Evolutionary conservation across 2,797 vertebrate genomes (phyloP).

Genomic region (Sebastes paucispinis): DNA sequence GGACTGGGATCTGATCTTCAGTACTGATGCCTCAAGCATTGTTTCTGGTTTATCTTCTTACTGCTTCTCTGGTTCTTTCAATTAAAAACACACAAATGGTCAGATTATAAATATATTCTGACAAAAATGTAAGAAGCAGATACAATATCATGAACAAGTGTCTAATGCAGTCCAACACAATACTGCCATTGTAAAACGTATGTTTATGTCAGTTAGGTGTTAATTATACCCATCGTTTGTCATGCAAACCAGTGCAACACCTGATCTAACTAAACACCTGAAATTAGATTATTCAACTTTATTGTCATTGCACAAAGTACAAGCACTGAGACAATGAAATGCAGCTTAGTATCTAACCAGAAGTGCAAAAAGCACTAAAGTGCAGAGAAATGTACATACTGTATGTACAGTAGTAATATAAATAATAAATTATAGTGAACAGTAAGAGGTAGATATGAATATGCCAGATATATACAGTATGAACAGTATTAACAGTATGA

Average conservation of each 20-base stretch:
- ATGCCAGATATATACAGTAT: not conserved
- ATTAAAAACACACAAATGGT: not conserved
- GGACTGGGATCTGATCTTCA: not conserved
- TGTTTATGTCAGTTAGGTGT: not conserved
- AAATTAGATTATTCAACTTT: not conserved
- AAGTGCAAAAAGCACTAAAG: not conserved
- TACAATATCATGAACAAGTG: not conserved
- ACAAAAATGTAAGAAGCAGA: not conserved
- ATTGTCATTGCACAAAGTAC: not conserved
- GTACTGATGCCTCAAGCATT: not conserved
- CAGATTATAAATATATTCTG: not conserved
- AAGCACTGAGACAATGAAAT: not conserved
- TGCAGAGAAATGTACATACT: not conserved
- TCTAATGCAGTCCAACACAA: not conserved
- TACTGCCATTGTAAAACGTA: not conserved
- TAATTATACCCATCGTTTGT: not conserved
- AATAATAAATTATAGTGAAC: not conserved
- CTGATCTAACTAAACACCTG: not conserved
- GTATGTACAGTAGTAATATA: not conserved
- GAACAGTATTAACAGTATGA: not conserved
- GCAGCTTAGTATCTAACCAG: not conserved
- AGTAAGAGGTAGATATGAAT: not conserved
- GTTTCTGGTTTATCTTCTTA: not conserved
- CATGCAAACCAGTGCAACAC: not conserved
- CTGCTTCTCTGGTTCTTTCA: not conserved